These are phyloP conservation scores for Zosterops hypoxanthus DNA, from an alignment of 2,113 vertebrate species.

Conservation along the genomic window DNA sequence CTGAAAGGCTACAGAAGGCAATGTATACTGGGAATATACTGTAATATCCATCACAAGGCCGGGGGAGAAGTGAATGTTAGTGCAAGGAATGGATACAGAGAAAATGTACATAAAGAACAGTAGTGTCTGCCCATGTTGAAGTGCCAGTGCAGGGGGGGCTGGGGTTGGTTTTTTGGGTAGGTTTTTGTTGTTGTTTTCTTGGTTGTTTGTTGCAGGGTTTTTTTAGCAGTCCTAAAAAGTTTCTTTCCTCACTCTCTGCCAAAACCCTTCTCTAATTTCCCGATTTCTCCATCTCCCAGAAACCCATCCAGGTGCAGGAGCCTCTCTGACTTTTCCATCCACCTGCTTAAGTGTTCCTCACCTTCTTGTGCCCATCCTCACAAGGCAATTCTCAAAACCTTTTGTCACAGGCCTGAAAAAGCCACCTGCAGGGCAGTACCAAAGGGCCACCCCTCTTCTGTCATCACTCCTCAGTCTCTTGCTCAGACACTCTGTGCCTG, in stretches of 20 bases:
- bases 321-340: neutral
- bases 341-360: neutral
- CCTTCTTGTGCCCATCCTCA: neutral
- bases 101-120: neutral
- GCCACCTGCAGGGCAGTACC: neutral
- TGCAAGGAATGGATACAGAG: neutral
- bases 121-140: neutral
- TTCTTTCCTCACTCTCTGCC: neutral
- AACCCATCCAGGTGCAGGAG: neutral
- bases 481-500: neutral
- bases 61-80: neutral
- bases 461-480: neutral
- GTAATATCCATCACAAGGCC: neutral
- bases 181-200: neutral
- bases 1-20: neutral
- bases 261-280: neutral
- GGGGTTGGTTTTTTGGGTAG: accelerated
- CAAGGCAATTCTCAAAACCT: neutral
- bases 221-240: neutral
- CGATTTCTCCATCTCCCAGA: neutral
- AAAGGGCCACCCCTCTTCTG: accelerated
- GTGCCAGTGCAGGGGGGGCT: neutral
- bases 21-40: neutral
- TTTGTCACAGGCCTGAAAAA: neutral
- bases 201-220: accelerated